Conservation (phyloP, 2,113 vertebrate genomes). For the Campylomormyrus numenius region DNA sequence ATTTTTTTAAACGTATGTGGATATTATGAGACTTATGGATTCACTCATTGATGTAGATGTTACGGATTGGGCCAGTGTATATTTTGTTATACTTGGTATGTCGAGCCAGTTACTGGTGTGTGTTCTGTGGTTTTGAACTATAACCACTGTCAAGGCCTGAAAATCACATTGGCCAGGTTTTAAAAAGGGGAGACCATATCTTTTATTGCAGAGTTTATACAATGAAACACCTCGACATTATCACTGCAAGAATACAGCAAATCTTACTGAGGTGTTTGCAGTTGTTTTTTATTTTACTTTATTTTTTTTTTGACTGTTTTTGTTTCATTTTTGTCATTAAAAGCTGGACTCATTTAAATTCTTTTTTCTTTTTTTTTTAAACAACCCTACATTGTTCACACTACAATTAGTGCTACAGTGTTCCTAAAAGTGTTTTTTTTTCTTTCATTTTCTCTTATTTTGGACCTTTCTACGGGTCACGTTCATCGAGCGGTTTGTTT, state of each 20-base stretch:
- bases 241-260: background rate
- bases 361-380: slow-evolving; percentile 28
- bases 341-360: background rate
- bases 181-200: slow-evolving; percentile 1
- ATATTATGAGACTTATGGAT: slow-evolving; percentile 28
- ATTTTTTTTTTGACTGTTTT: slow-evolving; percentile 7
- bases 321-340: slow-evolving; percentile 26
- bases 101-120: slow-evolving; percentile 44
- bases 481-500: slow-evolving; percentile 47
- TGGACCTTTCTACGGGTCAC: slow-evolving; percentile 59
- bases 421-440: slow-evolving; percentile 34
- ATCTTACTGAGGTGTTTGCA: slow-evolving; percentile 1
- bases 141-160: slow-evolving; percentile 14
- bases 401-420: slow-evolving; percentile 36
- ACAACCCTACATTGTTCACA: slow-evolving; percentile 26
- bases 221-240: background rate
- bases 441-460: slow-evolving; percentile 36
- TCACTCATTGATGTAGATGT: slow-evolving; percentile 34
- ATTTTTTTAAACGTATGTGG: slow-evolving; percentile 28
- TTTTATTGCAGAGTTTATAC: slow-evolving; percentile 6
- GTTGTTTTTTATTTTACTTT: slow-evolving; percentile 14
- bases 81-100: slow-evolving; percentile 41
- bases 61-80: slow-evolving; percentile 42
- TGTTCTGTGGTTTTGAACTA: slow-evolving; percentile 30
- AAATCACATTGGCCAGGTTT: slow-evolving; percentile 15